Base-by-base conservation (phyloP, 2,888 invertebrate genomes). In the Esperia sulphurella region DNA sequence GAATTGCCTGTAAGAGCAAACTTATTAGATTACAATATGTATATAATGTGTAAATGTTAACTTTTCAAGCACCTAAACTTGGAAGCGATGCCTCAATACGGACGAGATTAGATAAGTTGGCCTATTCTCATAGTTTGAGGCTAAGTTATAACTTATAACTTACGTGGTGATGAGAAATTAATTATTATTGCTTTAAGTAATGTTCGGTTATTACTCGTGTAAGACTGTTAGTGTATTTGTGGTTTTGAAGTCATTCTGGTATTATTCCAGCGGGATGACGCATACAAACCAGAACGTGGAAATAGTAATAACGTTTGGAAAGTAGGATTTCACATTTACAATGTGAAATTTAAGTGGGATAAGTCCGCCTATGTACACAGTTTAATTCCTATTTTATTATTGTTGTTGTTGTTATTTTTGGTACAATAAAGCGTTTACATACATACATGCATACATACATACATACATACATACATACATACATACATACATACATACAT, bases 21-120 rank as follows among this genome's bases (percentile, higher is more conserved):
- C n/a, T 21, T 21, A 21, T 21, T 47, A 37, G 33, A 13, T 40
- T 14, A 45, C 49, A 45, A 42, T 28, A 45, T 45, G 28, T 45
- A 37, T 39, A 42, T 30, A 14, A 43, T 46, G 35, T 21, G 21
- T 21, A 43, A 45, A 44, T 44, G 39, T 14, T 3, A 50, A 50
- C 50, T 45, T 47, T 47, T 47, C 44, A 35, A 47, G 44, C 31
- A 14, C 39, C 8, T 41, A 49, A 78, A 77, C 65, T 78, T 73
- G 58, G 66, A 57, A 68, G 65, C 60, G 60, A 52, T 54, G 55
- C 65, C 61, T 60, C 69, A 69, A 76, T 75, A 62, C 76, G 68
- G 59, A 61, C 54, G 70, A 75, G 81, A 84, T 84, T 77, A 79
- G 69, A 65, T 59, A 79, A 84, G 75, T 84, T 82, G 59, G 61